Evolutionary conservation across 2,797 vertebrate genomes (phyloP), one percentile per base, ranked within the genome.

Genomic region (Oreochromis grahami): DNA sequence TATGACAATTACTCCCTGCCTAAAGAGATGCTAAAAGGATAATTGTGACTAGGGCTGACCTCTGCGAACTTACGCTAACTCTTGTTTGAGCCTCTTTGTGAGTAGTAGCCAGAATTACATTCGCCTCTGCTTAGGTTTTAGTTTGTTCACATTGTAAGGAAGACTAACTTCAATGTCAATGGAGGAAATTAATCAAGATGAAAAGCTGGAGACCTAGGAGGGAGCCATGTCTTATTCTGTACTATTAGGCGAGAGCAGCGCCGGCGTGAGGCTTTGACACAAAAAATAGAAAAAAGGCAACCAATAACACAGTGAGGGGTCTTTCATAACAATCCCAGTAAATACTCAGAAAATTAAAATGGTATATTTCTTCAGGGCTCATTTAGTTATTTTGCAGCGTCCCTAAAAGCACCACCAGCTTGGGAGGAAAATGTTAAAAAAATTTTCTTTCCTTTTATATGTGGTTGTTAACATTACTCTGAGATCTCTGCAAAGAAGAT

Each of bases 21-120:
- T 94, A 80, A 90, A 90, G 92, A 89, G 89, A 94, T 92, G 94
- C 92, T 91, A 93, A 95, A 92, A 94, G 93, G 93, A 94, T 83
- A 86, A 87, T 94, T 92, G 92, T 94, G 93, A 95, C 94, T 84
- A 80, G 90, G 78, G 32, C 65, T 89, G 87, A 92, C 91, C 92
- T 89, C 86, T 63, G 32, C 82, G 83, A 94, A 93, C 91, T 88
- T 19, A 11, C 52, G 14, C 78, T 94, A 92, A 91, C 92, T 92
- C 89, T 89, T 63, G 79, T 86, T 88, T 77, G 78, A 94, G 90
- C 84, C 86, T 84, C 80, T 92, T 91, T 94, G 91, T 92, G 88
- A 93, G 88, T 87, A 83, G 83, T 89, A 87, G 82, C 32, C 77
- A 84, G 88, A 88, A 91, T 88, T 91, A 87, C 83, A 82, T 82